Evolutionary conservation across 1,140 invertebrate species (phyloP).

Genomic region (Drosophila ohnishii): DNA sequence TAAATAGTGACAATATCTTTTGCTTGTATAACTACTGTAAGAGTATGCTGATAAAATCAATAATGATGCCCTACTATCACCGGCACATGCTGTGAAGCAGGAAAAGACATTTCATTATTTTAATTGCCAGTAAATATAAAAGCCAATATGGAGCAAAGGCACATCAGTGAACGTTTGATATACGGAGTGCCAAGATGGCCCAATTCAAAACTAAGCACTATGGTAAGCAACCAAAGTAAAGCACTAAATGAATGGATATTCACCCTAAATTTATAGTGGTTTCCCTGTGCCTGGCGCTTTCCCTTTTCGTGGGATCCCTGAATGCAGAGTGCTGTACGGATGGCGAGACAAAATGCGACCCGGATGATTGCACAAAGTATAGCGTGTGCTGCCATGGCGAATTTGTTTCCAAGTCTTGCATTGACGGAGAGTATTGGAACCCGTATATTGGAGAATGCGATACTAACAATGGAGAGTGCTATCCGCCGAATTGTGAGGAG

Average conservation of each 20-base stretch:
- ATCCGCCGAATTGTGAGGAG: constrained; percentile 24
- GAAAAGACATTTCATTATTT: constrained; percentile 61
- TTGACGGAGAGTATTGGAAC: constrained; percentile 46
- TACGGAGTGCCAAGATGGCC: constrained; percentile 48
- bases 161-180: constrained; percentile 43
- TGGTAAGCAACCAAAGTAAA: constrained; percentile 31
- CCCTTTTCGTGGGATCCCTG: constrained; percentile 24
- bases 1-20: constrained; percentile 39
- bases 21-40: constrained; percentile 44
- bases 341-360: constrained; percentile 47
- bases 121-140: constrained; percentile 71
- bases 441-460: background rate
- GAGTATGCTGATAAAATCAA: constrained; percentile 42
- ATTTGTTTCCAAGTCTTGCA: constrained; percentile 51
- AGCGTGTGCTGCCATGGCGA: constrained; percentile 48
- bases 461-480: constrained; percentile 19
- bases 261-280: constrained; percentile 11
- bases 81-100: constrained; percentile 29
- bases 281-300: constrained; percentile 26
- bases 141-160: constrained; percentile 30
- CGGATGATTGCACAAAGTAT: constrained; percentile 53
- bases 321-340: constrained; percentile 52
- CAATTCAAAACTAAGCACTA: constrained; percentile 17
- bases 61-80: constrained; percentile 48
- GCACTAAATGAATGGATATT: background rate